A percentile compares a stretch with the other conserved stretches of the same genome.
Evolutionary conservation across 2,113 vertebrate genomes (phyloP).

Genomic region (Osmerus mordax): DNA sequence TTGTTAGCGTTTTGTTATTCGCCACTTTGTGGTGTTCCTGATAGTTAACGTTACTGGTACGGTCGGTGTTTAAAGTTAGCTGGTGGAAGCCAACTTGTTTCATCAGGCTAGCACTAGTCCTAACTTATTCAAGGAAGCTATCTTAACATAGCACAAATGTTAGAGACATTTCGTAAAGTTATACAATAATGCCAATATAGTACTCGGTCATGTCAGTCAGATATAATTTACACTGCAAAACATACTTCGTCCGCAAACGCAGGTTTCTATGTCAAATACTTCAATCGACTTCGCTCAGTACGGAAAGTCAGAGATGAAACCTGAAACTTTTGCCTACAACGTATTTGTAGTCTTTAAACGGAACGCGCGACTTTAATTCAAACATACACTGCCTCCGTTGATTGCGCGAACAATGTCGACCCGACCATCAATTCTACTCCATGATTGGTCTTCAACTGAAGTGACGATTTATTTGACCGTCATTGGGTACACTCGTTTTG

Average conservation of each 20-base stretch:
- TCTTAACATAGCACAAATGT: no score
- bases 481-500: no score
- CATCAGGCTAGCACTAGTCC: no score
- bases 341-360: neutral
- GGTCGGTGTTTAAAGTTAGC: neutral
- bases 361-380: slow-evolving; percentile 23
- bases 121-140: no score
- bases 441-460: neutral
- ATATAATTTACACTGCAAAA: neutral
- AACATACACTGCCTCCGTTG: slow-evolving; percentile 15
- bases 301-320: slow-evolving; percentile 5
- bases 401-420: neutral
- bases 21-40: no score
- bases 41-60: neutral
- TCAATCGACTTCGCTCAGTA: slow-evolving; percentile 8
- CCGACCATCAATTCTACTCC: neutral
- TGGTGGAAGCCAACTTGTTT: no score
- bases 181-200: neutral
- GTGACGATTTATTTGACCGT: neutral
- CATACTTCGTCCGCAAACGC: neutral
- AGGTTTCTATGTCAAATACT: neutral
- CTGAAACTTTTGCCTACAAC: slow-evolving; percentile 7
- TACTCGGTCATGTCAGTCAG: no score
- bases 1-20: neutral
- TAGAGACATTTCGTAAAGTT: neutral